These are phyloP conservation scores for Tupaia tana DNA, from an alignment of 2,113 vertebrate species.

Conservation along the genomic window DNA sequence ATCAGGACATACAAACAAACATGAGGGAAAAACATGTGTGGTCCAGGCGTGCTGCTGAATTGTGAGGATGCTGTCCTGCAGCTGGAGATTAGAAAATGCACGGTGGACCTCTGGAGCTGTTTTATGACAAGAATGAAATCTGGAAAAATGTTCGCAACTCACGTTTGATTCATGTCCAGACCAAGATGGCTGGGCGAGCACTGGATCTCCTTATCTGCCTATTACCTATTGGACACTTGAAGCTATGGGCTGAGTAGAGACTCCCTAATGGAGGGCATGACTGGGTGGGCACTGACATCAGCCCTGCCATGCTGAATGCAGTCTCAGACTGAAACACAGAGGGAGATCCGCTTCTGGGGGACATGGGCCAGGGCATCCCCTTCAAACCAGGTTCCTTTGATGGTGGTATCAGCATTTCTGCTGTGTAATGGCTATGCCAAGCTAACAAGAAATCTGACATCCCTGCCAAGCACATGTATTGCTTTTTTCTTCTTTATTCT, in stretches of 20 bases:
- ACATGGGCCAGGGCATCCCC: constrained; percentile 95
- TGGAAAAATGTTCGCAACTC: constrained; percentile 86
- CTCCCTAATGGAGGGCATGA: constrained; percentile 93
- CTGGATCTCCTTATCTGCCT: constrained; percentile 93
- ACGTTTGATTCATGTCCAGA: constrained; percentile 96
- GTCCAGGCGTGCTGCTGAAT: too few species aligned
- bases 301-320: constrained; percentile 96
- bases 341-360: constrained; percentile 94
- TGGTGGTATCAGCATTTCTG: constrained; percentile 97
- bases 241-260: constrained; percentile 97
- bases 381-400: constrained; percentile 95
- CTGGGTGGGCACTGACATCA: constrained; percentile 98
- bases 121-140: too few species aligned
- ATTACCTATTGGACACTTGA: constrained; percentile 95
- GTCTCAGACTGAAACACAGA: constrained; percentile 94
- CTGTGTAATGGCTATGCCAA: constrained; percentile 98
- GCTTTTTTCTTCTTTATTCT: constrained; percentile 95
- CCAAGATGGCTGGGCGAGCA: constrained; percentile 95
- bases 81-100: too few species aligned
- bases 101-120: too few species aligned
- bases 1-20: not conserved
- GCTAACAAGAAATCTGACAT: constrained; percentile 95
- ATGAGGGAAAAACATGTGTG: not conserved
- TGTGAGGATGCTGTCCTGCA: too few species aligned
- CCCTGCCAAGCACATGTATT: constrained; percentile 93